A percentile compares a stretch with the other conserved stretches of the same genome.
These are phyloP conservation scores for Campopleginae sp. DNA, from an alignment of 2,888 invertebrate species.

Conservation along the genomic window DNA sequence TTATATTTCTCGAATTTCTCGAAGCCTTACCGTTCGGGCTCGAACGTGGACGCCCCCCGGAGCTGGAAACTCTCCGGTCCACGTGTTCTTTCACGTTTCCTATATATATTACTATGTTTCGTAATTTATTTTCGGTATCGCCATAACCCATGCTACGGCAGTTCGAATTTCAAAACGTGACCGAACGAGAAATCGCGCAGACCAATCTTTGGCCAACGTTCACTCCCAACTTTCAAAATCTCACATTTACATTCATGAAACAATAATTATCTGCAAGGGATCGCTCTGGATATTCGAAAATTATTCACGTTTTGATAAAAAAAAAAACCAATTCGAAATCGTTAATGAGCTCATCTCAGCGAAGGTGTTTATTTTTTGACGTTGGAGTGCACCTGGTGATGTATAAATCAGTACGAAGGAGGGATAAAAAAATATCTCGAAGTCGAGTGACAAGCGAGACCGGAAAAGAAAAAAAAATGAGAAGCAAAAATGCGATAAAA, in stretches of 20 bases:
- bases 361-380: background rate
- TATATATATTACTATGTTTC: conserved; percentile 37
- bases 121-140: conserved; percentile 58
- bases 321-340: too few species aligned
- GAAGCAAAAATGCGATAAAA: background rate
- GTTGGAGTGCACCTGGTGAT: conserved; percentile 25
- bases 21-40: conserved; percentile 9
- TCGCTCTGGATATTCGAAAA: too few species aligned
- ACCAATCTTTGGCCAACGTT: conserved; percentile 5
- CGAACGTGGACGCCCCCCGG: conserved; percentile 8
- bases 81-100: conserved; percentile 39
- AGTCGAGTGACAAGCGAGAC: background rate
- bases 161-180: conserved; percentile 64
- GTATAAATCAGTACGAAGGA: conserved; percentile 36
- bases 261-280: too few species aligned
- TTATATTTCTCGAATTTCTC: background rate
- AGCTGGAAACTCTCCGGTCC: conserved; percentile 25
- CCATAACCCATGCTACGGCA: conserved; percentile 34
- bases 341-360: background rate
- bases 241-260: background rate
- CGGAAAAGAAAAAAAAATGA: background rate
- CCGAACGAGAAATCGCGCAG: conserved; percentile 36
- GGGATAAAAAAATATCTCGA: conserved; percentile 2
- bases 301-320: too few species aligned
- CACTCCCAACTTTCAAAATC: background rate